Percentiles rank a stretch among this genome's conserved stretches.
Evolutionary conservation across 2,888 invertebrate species (phyloP).

Genomic region (Masnerella sp.): DNA sequence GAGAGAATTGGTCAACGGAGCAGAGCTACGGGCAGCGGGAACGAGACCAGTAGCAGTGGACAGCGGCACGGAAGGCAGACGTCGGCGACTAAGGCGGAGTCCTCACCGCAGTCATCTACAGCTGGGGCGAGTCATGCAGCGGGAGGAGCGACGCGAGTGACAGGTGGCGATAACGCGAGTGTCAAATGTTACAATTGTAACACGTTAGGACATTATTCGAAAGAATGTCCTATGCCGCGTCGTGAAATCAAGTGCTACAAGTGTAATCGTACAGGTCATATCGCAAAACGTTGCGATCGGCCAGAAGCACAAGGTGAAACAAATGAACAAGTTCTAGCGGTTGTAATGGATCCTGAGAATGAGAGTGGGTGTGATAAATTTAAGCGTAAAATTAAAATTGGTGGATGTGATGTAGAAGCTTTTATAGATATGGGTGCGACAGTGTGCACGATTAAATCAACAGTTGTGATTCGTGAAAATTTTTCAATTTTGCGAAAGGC

Average conservation of each 20-base stretch:
- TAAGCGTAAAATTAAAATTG: neutral
- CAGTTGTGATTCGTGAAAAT: too few species aligned
- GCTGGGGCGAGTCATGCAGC: too few species aligned
- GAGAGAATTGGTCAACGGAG: neutral
- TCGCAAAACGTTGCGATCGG: neutral
- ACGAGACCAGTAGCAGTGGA: too few species aligned
- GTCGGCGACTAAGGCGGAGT: too few species aligned
- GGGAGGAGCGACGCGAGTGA: too few species aligned
- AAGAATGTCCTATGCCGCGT: neutral
- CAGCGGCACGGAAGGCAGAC: too few species aligned
- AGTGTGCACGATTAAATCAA: constrained; percentile 1
- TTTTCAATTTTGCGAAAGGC: too few species aligned
- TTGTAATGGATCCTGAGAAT: neutral
- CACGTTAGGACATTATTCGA: neutral
- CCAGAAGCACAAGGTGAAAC: neutral
- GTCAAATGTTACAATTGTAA: constrained; percentile 13
- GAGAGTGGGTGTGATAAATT: neutral
- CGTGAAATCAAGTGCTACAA: neutral
- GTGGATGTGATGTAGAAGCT: neutral
- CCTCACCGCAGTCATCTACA: too few species aligned
- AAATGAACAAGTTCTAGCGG: too few species aligned
- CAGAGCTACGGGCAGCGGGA: too few species aligned
- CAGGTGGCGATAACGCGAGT: too few species aligned
- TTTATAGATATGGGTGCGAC: neutral
- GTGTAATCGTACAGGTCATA: neutral